Percentiles rank a stretch among this genome's conserved stretches.
These are phyloP conservation scores for Rhyzopertha dominica DNA, from an alignment of 1,140 invertebrate species.

Conservation along the genomic window DNA sequence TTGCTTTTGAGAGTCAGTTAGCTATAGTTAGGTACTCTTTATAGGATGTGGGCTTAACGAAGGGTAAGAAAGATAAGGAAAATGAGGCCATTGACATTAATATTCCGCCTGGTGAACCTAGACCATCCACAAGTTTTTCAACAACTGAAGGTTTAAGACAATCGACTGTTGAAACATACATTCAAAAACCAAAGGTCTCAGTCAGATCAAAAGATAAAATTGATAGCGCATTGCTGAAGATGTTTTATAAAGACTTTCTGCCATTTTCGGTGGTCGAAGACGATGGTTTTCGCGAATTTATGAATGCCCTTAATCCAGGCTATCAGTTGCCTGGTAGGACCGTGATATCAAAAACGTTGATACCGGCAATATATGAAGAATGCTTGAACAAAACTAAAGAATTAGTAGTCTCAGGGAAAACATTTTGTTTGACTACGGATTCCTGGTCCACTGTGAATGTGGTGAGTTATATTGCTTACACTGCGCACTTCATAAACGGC, in stretches of 20 bases:
- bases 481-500: constrained; percentile 15
- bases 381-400: constrained; percentile 6
- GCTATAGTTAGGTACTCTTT: too few relatives aligned
- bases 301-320: constrained; percentile 26
- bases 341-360: constrained; percentile 17
- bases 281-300: constrained; percentile 28
- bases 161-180: background rate
- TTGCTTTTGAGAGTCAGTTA: too few relatives aligned
- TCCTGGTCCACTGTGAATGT: constrained; percentile 19
- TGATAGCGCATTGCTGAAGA: constrained; percentile 15
- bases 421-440: constrained; percentile 19
- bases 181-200: constrained; percentile 5
- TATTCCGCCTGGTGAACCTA: background rate
- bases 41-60: too few relatives aligned
- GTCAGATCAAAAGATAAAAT: constrained; percentile 22
- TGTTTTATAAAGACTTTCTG: constrained; percentile 30
- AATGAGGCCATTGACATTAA: too few relatives aligned
- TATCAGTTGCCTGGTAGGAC: constrained; percentile 33
- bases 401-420: background rate
- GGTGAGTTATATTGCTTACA: constrained; percentile 15
- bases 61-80: too few relatives aligned
- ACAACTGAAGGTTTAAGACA: background rate
- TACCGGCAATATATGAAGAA: constrained; percentile 20
- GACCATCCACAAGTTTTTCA: background rate
- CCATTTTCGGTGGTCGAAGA: constrained; percentile 35